phyloP scores from a whole-genome alignment of 37 sponge, comb jelly and placozoan species.

The Petrosia ficiformis region DNA sequence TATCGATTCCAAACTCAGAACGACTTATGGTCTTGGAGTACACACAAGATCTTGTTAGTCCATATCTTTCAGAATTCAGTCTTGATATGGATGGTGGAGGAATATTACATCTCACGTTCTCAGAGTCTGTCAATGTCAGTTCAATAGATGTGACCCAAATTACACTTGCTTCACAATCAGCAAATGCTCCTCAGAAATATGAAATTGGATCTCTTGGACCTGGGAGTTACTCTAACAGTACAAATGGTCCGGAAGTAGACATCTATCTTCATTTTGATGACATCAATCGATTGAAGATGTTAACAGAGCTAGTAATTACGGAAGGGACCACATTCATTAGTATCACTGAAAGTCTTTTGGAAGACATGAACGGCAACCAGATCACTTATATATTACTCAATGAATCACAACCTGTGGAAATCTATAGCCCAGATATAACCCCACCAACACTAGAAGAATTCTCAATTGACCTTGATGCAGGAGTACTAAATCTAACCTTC shows the following conservation, averaged over 20 bases:
- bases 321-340: constrained; percentile 48
- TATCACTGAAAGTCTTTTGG: constrained; percentile 40
- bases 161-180: constrained; percentile 40
- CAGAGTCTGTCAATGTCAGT: constrained; percentile 72
- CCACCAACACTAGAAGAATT: constrained; percentile 53
- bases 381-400: constrained; percentile 21
- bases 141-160: constrained; percentile 65
- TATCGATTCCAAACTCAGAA: not conserved
- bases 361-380: constrained; percentile 81
- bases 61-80: constrained; percentile 51
- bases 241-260: constrained; percentile 64
- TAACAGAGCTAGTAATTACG: constrained; percentile 44
- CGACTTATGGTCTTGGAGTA: constrained; percentile 26
- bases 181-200: constrained; percentile 12
- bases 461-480: constrained; percentile 72
- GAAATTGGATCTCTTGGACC: constrained; percentile 30
- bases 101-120: constrained; percentile 70
- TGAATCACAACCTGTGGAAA: constrained; percentile 10
- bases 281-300: constrained; percentile 61
- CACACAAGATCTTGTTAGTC: constrained; percentile 24
- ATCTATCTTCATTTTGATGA: constrained; percentile 46
- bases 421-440: constrained; percentile 51
- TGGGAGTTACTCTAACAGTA: constrained; percentile 35
- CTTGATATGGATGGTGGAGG: constrained; percentile 75
- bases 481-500: constrained; percentile 63